Percentiles rank a stretch among this genome's conserved stretches.
phyloP scores from a whole-genome alignment of 1,140 invertebrate species.

The Rhopalosiphum padi region DNA sequence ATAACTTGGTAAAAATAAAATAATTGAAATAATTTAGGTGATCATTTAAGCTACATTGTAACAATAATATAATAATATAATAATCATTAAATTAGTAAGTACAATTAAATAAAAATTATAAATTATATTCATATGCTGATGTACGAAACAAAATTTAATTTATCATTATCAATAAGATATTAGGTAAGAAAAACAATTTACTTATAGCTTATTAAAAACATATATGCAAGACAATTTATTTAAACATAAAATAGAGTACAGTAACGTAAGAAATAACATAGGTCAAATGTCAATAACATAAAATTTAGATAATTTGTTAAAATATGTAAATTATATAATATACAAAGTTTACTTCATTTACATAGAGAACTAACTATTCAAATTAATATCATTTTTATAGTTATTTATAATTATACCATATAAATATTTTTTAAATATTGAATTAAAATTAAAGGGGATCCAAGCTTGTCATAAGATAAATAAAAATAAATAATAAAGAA shows the following conservation, averaged over 20 bases:
- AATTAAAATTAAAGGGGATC: background rate
- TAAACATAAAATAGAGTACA: background rate
- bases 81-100: no score
- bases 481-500: background rate
- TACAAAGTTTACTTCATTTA: background rate
- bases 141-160: background rate
- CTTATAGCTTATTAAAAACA: background rate
- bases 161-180: background rate
- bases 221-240: background rate
- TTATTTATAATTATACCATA: background rate
- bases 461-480: background rate
- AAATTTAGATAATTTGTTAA: background rate
- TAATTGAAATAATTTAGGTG: no score
- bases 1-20: no score
- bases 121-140: no score
- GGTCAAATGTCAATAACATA: background rate
- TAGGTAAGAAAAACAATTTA: background rate
- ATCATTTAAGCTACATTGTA: no score
- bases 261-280: background rate
- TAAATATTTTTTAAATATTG: background rate
- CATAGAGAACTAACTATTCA: background rate
- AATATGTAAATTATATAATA: background rate
- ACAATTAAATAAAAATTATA: no score
- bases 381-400: no score
- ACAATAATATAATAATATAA: no score